These are phyloP conservation scores for Ischnus inquisitorius DNA, from an alignment of 2,888 invertebrate species.

Conservation along the genomic window DNA sequence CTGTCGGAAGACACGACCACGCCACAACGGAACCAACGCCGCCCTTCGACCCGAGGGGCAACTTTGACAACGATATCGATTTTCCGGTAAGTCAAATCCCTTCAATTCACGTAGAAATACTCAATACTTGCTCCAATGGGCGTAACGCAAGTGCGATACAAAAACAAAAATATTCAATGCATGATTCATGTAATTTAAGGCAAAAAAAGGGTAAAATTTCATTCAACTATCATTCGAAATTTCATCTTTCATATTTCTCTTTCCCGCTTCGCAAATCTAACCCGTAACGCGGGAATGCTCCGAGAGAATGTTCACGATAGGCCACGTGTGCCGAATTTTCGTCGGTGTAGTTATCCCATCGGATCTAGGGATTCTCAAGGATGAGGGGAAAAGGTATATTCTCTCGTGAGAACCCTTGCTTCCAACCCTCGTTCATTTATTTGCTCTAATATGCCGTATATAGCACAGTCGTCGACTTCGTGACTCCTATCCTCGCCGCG, in stretches of 20 bases:
- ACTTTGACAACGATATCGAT: constrained; percentile 73
- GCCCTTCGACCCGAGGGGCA: constrained; percentile 62
- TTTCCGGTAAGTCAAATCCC: constrained; percentile 76
- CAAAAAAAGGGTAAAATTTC: too few relatives aligned
- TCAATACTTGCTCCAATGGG: background rate
- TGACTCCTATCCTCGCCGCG: background rate
- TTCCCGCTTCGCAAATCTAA: background rate
- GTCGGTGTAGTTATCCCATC: background rate
- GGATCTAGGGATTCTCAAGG: background rate
- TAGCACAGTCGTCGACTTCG: constrained; percentile 20
- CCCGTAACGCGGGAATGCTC: background rate
- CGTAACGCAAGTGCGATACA: background rate
- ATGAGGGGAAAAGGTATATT: constrained; percentile 16
- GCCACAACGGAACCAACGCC: constrained; percentile 37
- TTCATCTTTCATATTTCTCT: background rate
- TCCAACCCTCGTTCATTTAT: constrained; percentile 33
- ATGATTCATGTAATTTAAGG: too few relatives aligned
- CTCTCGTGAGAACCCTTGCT: background rate
- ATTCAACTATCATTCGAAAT: background rate
- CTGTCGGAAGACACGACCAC: constrained; percentile 31
- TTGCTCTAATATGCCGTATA: background rate
- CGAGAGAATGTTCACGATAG: background rate
- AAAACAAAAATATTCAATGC: too few relatives aligned
- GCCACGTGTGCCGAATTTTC: constrained; percentile 2
- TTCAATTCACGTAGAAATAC: constrained; percentile 41